phyloP scores from a whole-genome alignment of 2,797 vertebrate species.

The Euphonia xanthogaster region DNA sequence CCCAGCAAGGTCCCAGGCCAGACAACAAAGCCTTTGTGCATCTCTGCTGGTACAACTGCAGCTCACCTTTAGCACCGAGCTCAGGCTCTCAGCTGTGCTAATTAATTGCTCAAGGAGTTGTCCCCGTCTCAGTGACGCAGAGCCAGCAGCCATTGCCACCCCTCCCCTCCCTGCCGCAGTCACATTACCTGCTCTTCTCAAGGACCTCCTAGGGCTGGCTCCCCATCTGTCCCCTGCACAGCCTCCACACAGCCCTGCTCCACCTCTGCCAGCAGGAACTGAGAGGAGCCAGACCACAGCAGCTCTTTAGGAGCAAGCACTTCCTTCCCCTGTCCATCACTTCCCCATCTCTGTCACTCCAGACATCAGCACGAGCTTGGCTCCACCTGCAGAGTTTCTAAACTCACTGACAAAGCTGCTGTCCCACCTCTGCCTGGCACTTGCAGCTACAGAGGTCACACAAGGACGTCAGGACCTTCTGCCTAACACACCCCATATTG shows the following conservation, averaged over 20 bases:
- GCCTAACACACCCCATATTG: not conserved
- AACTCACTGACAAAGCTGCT: not conserved
- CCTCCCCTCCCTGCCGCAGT: not conserved
- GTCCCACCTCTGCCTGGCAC: not conserved
- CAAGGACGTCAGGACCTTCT: not conserved
- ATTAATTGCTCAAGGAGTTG: constrained; percentile 65
- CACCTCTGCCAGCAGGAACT: rapidly evolving
- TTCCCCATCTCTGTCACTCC: not conserved
- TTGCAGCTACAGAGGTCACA: not conserved
- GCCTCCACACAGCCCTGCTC: not conserved
- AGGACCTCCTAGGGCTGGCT: not conserved
- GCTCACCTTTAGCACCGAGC: constrained; percentile 26
- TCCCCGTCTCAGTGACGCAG: not conserved
- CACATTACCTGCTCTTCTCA: not conserved
- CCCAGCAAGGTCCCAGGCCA: not conserved
- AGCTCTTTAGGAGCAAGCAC: not conserved
- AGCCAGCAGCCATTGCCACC: not conserved
- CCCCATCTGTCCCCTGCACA: not conserved
- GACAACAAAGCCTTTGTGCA: not conserved
- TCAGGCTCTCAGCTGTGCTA: constrained; percentile 51
- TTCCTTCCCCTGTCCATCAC: not conserved
- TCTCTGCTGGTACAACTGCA: not conserved
- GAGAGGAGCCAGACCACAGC: not conserved
- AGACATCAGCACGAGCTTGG: not conserved
- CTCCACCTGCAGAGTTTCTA: not conserved